Evolutionary conservation across 1,140 invertebrate species (phyloP), one percentile per base, ranked within the genome.

Genomic region (Pseudomyrmex concolor): DNA sequence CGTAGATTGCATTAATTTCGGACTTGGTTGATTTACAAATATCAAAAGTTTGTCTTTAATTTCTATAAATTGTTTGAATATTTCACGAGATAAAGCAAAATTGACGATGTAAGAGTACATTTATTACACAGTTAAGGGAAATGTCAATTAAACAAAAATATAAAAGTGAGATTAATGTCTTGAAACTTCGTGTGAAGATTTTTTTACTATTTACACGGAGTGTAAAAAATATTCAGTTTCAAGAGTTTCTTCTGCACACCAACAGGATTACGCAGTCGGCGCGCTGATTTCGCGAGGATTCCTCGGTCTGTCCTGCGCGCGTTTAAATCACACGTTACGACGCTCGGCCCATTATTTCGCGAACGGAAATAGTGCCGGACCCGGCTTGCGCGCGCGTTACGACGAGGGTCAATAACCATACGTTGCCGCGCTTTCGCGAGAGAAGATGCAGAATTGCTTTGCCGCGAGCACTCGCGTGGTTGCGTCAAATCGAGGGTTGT

Each of bases 341-440:
- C 83, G 80, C 66, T 45, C 57, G 71, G 73, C 51, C 72, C 86
- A 71, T 87, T 87, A 87, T 87, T 88, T 81, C 72, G 22, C 68
- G 73, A 88, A 88, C 86, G 86, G 81, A 84, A 89, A 89, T 89
- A 88, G 87, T 78, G 77, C 57, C 76, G 55, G 68, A 68, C 71
- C 71, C 63, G 34, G 34, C 34, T 34, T 34, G 60, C 74, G 70
- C 80, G 84, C 87, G 87, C 70, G 88, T 87, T 71, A 85, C 60
- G 34, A 83, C 86, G 91, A 92, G 91, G 93, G 92, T 94, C 92
- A 94, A 93, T 92, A 93, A 91, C 92, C 93, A 93, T 90, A 90
- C 34, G 88, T 91, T 89, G 88, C 90, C 77, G 88, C 68, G 85
- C 88, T 90, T 89, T 91, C 86, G 82, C 73, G 86, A 82, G 86